Percentiles rank a stretch among this genome's conserved stretches.
These are phyloP conservation scores for Benthochromis sp. DNA, from an alignment of 2,113 vertebrate genomes.

Conservation along the genomic window DNA sequence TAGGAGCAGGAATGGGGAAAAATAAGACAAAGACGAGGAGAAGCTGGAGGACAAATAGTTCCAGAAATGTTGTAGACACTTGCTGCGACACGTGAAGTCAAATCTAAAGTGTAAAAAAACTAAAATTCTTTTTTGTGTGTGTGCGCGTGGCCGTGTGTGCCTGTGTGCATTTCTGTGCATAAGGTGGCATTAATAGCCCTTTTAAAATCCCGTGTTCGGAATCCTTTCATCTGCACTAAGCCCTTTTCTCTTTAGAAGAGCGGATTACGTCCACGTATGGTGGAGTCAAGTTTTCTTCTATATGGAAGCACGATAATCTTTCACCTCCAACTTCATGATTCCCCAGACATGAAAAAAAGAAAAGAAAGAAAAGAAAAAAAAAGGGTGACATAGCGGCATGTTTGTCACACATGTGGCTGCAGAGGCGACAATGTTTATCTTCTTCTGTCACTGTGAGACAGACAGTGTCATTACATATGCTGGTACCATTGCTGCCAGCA, in stretches of 20 bases:
- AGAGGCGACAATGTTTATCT: constrained; percentile 31
- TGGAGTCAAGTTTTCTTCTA: neutral
- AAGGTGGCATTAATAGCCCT: neutral
- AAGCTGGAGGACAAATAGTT: neutral
- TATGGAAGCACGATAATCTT: neutral
- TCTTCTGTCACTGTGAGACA: neutral
- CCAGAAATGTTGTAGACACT: neutral
- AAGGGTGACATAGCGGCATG: neutral
- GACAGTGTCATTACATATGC: constrained; percentile 50
- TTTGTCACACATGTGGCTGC: neutral
- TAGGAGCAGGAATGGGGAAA: neutral
- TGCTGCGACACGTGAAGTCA: neutral
- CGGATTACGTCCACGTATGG: neutral
- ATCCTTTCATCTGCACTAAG: constrained; percentile 44
- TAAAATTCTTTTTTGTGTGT: neutral
- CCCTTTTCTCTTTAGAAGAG: constrained; percentile 18
- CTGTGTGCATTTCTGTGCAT: neutral
- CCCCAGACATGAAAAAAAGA: neutral
- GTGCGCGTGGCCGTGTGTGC: neutral
- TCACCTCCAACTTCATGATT: constrained; percentile 4
- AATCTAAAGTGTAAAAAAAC: neutral
- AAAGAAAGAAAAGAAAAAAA: neutral
- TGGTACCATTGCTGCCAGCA: constrained; percentile 29
- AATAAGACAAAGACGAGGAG: neutral
- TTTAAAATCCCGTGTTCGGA: constrained; percentile 18